Conservation (phyloP, 2,888 invertebrate genomes). For the Oscheius sp. region DNA sequence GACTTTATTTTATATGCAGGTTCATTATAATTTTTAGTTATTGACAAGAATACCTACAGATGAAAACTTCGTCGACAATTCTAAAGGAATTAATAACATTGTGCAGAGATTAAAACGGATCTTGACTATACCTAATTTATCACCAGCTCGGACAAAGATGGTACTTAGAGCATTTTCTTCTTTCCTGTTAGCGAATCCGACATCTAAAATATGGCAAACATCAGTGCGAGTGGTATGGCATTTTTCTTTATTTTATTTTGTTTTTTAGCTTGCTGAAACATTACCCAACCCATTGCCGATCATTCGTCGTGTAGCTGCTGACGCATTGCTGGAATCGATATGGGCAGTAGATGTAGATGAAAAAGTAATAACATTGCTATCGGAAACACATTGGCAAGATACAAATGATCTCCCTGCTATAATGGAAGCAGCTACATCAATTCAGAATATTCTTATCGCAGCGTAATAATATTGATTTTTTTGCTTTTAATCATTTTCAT, state of each 20-base stretch:
- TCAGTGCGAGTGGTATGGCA: constrained; percentile 4
- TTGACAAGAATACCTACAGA: constrained; percentile 21
- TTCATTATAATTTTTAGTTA: constrained; percentile 32
- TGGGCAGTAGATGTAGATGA: constrained; percentile 38
- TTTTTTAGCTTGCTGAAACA: constrained; percentile 56
- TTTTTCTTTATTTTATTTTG: background rate
- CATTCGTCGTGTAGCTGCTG: constrained; percentile 63
- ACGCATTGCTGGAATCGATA: constrained; percentile 66
- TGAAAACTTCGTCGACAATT: constrained; percentile 8
- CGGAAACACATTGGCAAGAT: constrained; percentile 46
- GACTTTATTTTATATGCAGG: background rate
- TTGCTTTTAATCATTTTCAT: background rate
- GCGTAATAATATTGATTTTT: background rate
- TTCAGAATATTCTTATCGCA: constrained; percentile 10
- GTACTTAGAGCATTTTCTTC: constrained; percentile 30
- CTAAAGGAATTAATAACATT: background rate
- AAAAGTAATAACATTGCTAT: constrained; percentile 22
- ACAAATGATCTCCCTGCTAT: constrained; percentile 25
- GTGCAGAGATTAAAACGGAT: background rate
- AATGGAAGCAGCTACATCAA: constrained; percentile 4
- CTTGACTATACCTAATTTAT: background rate
- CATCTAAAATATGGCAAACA: constrained; percentile 11
- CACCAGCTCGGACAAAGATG: constrained; percentile 21
- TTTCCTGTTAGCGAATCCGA: constrained; percentile 7
- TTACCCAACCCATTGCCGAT: constrained; percentile 54